phyloP scores from a whole-genome alignment of 2,113 vertebrate species.

The Parus major region DNA sequence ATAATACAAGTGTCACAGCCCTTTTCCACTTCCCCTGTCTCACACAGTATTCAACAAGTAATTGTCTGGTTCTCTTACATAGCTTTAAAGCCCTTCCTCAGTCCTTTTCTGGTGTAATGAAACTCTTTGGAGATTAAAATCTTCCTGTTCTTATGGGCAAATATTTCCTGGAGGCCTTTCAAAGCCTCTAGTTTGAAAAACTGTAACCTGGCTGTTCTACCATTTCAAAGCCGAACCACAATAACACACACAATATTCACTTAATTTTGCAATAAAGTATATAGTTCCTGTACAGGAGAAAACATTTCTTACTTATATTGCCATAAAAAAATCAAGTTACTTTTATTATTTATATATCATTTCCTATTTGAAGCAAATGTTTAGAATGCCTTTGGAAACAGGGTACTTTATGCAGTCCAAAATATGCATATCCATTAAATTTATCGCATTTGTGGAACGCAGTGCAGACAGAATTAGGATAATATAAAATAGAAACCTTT shows the following conservation, averaged over 20 bases:
- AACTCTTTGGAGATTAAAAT: neutral
- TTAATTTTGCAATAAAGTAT: neutral
- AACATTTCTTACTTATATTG: neutral
- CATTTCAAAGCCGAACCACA: neutral
- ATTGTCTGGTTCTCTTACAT: neutral
- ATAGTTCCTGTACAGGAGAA: neutral
- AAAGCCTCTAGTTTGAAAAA: neutral
- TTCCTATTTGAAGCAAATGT: neutral
- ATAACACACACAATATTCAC: neutral
- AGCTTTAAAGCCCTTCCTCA: neutral
- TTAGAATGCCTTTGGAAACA: neutral
- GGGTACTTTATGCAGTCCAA: neutral
- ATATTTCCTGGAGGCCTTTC: neutral
- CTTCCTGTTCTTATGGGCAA: neutral
- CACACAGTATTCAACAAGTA: neutral
- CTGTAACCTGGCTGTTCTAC: neutral
- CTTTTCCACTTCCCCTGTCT: neutral
- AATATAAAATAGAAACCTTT: neutral
- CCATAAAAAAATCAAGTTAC: neutral
- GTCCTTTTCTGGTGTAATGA: neutral
- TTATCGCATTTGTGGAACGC: neutral
- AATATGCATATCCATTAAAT: neutral
- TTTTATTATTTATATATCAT: neutral
- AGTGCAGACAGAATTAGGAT: neutral
- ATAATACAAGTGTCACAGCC: accelerated